Base-by-base conservation (phyloP, 2,797 vertebrate genomes). In the Dromococcyx pavoninus region DNA sequence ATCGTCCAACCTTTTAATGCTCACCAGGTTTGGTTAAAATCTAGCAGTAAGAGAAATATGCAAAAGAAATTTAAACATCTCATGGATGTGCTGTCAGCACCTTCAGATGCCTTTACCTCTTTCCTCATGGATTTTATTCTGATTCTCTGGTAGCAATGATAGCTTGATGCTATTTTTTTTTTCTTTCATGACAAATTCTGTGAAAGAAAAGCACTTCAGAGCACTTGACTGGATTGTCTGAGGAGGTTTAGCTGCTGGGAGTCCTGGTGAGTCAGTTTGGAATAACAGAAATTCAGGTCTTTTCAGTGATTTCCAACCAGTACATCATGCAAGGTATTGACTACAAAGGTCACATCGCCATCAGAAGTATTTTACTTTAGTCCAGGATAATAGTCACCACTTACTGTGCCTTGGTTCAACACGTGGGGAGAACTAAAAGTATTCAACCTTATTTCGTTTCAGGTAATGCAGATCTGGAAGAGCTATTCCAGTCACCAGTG, bases 371-470 rank as follows among this genome's bases (percentile, higher is more conserved):
- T 70, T 56, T 50, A 22, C 37, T 71, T 78, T 44, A 11, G 9
- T 69, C 53, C 22, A 50, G 54, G 21, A 80, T 27, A 30, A 33
- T 21, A 13, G 35, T 7, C n/a, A 54, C 9, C 9, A 28, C 53
- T 74, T 54, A 35, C 9, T 58, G 11, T n/a, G 18, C 28, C 46
- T 73, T 62, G 70, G 25, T 5, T 64, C 8, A 88, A 81, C 62
- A 39, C 0, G 0, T 15, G n/a, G 5, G 8, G 17, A 79, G 9
- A 46, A 23, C 7, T 54, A 25, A 60, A 12, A 72, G 21, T 24
- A 41, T 51, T 13, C 30, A 46, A 18, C 12, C 4, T 72, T 35
- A 4, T 23, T 74, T 79, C 43, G 14, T 71, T 79, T 67, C 57
- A 61, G 43, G 37, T 2, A 19, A 28, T 13, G 33, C 39, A 9